Percentiles rank a stretch among this genome's conserved stretches.
These are phyloP conservation scores for Andrena trimmerana DNA, from an alignment of 2,888 invertebrate genomes.

Conservation along the genomic window DNA sequence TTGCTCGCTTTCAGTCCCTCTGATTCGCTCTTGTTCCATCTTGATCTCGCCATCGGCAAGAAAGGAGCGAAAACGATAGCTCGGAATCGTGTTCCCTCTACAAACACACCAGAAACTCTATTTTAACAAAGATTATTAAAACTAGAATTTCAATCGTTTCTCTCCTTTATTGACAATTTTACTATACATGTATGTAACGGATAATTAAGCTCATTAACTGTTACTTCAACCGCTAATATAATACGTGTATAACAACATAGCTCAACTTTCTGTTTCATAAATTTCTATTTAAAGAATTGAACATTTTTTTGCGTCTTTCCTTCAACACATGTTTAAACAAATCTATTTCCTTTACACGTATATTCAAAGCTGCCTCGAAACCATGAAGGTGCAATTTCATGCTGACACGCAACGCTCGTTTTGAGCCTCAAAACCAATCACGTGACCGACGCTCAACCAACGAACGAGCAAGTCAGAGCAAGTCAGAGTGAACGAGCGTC, in stretches of 20 bases:
- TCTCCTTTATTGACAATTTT: conserved; percentile 69
- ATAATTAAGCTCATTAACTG: conserved; percentile 49
- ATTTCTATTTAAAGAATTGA: conserved; percentile 43
- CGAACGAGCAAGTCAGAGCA: too few species aligned
- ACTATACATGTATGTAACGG: conserved; percentile 68
- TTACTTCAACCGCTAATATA: conserved; percentile 45
- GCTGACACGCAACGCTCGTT: too few species aligned
- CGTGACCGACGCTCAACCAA: too few species aligned
- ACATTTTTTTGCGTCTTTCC: conserved; percentile 20
- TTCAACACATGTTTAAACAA: conserved; percentile 20
- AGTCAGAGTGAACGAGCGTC: too few species aligned
- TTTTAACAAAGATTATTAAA: conserved; percentile 10
- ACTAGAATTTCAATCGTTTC: conserved; percentile 30
- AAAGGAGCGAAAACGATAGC: too few species aligned
- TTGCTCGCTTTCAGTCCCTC: too few species aligned
- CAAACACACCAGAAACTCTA: background rate
- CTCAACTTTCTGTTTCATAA: conserved; percentile 32
- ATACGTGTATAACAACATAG: conserved; percentile 39
- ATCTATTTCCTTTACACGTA: conserved; percentile 24
- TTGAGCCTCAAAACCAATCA: too few species aligned
- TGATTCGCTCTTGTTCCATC: too few species aligned
- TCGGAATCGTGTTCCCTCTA: too few species aligned
- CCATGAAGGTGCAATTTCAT: background rate
- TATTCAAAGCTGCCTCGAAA: conserved; percentile 24
- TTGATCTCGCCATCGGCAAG: too few species aligned